Evolutionary conservation across 2,888 invertebrate genomes (phyloP).

Genomic region (Lydus trimaculatus): DNA sequence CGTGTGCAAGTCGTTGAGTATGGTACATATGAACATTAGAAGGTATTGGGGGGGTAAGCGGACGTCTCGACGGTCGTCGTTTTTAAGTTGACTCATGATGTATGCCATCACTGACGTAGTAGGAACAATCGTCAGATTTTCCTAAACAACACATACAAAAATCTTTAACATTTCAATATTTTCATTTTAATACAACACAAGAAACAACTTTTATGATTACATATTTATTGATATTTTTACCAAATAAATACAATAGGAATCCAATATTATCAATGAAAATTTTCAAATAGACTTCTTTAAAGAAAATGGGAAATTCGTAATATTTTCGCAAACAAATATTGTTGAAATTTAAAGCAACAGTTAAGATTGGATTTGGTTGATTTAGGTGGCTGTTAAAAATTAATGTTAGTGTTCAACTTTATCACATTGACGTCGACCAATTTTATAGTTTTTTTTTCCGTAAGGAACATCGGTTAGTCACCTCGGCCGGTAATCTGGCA

Average conservation of each 20-base stretch:
- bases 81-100: conserved; percentile 39
- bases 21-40: conserved; percentile 18
- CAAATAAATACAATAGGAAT: too few species aligned
- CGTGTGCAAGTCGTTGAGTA: conserved; percentile 52
- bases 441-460: neutral
- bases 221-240: too few species aligned
- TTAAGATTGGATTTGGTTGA: neutral
- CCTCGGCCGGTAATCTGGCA: conserved; percentile 48
- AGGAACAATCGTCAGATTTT: neutral
- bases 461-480: conserved; percentile 49
- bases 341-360: neutral
- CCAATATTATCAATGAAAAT: too few species aligned
- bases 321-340: neutral
- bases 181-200: neutral
- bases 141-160: neutral
- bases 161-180: neutral
- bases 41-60: conserved; percentile 38
- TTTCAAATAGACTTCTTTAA: too few species aligned
- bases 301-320: too few species aligned
- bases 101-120: conserved; percentile 13
- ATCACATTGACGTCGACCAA: neutral
- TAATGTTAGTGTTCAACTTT: neutral
- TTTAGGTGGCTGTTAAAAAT: neutral
- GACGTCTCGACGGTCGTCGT: conserved; percentile 42
- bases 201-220: too few species aligned